These are phyloP conservation scores for Dolichomitus sp. DNA, from an alignment of 2,888 invertebrate species.

Conservation along the genomic window DNA sequence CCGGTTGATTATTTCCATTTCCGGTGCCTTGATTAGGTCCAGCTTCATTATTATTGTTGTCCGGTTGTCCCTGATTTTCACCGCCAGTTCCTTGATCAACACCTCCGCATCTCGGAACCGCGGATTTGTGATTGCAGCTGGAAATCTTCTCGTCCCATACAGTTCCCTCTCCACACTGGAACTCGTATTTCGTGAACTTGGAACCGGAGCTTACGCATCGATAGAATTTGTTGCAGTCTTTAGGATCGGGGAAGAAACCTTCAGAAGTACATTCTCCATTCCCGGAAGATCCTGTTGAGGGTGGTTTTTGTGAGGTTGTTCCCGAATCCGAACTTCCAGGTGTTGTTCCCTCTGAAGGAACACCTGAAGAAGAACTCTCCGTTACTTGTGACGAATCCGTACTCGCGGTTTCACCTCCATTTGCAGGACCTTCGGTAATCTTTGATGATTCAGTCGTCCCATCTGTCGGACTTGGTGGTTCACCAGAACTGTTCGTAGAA, in stretches of 20 bases:
- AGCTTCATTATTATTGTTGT: constrained; percentile 14
- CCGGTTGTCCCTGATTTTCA: constrained; percentile 30
- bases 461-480: not conserved
- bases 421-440: constrained; percentile 8
- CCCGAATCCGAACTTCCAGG: not conserved
- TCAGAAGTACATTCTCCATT: constrained; percentile 33
- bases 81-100: constrained; percentile 3
- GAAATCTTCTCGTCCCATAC: constrained; percentile 90
- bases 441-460: constrained; percentile 11
- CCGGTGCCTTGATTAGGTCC: constrained; percentile 4
- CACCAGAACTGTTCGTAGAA: not conserved
- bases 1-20: constrained; percentile 1
- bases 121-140: constrained; percentile 89
- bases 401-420: not conserved
- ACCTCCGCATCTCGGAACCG: constrained; percentile 82
- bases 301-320: constrained; percentile 1
- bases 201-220: constrained; percentile 90
- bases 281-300: not conserved
- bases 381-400: not conserved
- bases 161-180: constrained; percentile 90
- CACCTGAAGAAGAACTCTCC: not conserved
- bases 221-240: constrained; percentile 85
- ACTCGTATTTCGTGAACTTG: constrained; percentile 87
- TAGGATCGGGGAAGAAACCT: constrained; percentile 80
- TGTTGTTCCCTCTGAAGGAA: not conserved